These are phyloP conservation scores for Thalassophryne amazonica DNA, from an alignment of 2,797 vertebrate species.

Conservation along the genomic window DNA sequence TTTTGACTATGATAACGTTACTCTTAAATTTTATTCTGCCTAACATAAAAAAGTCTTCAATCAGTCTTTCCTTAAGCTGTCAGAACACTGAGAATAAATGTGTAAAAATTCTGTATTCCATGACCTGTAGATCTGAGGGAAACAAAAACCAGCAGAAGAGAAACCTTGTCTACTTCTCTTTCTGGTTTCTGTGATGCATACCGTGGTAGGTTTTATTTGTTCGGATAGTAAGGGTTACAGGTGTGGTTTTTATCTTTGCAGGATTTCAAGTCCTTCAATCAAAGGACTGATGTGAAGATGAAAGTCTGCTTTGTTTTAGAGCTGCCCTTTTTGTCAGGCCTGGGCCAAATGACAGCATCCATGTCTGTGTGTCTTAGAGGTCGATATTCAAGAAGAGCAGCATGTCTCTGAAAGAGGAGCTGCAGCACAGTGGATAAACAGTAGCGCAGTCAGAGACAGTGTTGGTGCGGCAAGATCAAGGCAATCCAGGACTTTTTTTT, in stretches of 20 bases:
- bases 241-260: slow-evolving; percentile 37
- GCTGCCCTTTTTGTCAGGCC: slow-evolving; percentile 37
- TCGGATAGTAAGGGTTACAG: slow-evolving; percentile 26
- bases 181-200: not conserved
- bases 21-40: too few species aligned
- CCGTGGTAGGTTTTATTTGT: slow-evolving; percentile 1
- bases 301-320: slow-evolving; percentile 57
- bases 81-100: too few species aligned
- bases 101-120: too few species aligned
- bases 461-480: slow-evolving; percentile 42
- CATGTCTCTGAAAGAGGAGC: slow-evolving; percentile 17
- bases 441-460: slow-evolving; percentile 39
- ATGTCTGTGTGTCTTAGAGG: slow-evolving; percentile 37
- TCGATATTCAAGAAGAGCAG: slow-evolving; percentile 28
- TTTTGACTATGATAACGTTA: too few species aligned
- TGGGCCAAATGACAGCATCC: slow-evolving; percentile 42
- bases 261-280: slow-evolving; percentile 12
- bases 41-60: too few species aligned
- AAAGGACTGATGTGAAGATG: slow-evolving; percentile 50
- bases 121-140: too few species aligned
- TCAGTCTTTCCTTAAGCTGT: too few species aligned
- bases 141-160: not conserved
- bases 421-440: slow-evolving; percentile 25
- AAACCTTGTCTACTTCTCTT: not conserved
- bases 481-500: slow-evolving; percentile 23